phyloP scores from a whole-genome alignment of 2,113 vertebrate genomes.

The Piprites chloris region DNA sequence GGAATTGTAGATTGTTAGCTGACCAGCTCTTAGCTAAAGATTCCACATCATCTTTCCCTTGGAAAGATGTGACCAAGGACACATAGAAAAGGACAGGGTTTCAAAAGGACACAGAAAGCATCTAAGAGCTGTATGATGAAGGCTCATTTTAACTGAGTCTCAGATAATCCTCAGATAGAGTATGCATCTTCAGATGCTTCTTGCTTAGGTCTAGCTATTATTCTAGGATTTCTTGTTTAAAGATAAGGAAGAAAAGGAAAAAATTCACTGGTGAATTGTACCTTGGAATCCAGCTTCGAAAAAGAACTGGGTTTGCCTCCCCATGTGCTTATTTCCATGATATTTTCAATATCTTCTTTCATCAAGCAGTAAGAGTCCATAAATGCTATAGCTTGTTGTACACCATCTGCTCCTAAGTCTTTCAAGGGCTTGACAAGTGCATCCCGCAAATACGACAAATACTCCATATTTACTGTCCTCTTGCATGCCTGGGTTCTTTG shows the following conservation, averaged over 20 bases:
- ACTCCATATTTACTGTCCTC: conserved; percentile 89
- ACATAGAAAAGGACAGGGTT: not conserved
- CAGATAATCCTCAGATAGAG: not conserved
- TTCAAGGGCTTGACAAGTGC: conserved; percentile 83
- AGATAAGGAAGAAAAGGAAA: rapidly evolving
- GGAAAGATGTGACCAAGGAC: not conserved
- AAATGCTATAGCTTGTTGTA: conserved; percentile 77
- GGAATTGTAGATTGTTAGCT: not conserved
- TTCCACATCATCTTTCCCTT: not conserved
- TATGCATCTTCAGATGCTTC: not conserved
- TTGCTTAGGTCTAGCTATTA: not conserved
- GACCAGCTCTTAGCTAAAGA: not conserved
- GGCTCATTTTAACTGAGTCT: not conserved
- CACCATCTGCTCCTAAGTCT: conserved; percentile 80
- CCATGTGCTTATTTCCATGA: conserved; percentile 93
- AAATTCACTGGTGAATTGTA: conserved; percentile 15
- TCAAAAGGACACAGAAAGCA: not conserved
- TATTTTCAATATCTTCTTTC: conserved; percentile 92
- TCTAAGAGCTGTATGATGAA: not conserved
- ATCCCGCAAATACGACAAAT: conserved; percentile 82
- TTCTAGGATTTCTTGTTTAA: not conserved
- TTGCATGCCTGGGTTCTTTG: conserved; percentile 85
- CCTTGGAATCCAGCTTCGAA: conserved; percentile 93
- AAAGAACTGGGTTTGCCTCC: conserved; percentile 87
- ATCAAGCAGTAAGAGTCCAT: conserved; percentile 91